These are phyloP conservation scores for Lethrus apterus DNA, from an alignment of 1,140 invertebrate genomes.

Conservation along the genomic window DNA sequence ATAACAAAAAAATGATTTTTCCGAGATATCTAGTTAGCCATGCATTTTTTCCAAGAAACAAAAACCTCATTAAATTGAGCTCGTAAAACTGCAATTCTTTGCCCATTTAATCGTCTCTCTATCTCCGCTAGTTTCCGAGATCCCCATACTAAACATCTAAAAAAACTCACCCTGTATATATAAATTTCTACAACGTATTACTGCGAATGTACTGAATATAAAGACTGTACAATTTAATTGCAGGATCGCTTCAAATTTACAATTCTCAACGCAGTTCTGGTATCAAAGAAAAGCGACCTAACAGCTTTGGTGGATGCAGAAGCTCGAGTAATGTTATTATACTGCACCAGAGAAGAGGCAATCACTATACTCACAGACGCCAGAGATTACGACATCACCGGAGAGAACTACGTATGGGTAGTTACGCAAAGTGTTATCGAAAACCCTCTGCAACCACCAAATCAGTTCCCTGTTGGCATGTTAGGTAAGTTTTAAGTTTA, in stretches of 20 bases:
- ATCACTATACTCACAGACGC: slow-evolving; percentile 75
- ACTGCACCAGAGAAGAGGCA: slow-evolving; percentile 82
- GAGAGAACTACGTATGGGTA: slow-evolving; percentile 94
- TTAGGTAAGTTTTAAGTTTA: slow-evolving; percentile 84
- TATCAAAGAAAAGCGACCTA: slow-evolving; percentile 57
- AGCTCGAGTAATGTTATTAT: slow-evolving; percentile 87
- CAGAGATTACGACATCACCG: slow-evolving; percentile 76
- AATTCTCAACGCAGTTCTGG: slow-evolving; percentile 74
- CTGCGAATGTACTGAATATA: no score
- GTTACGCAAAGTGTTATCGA: slow-evolving; percentile 91
- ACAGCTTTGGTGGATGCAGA: slow-evolving; percentile 80
- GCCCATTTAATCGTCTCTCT: no score
- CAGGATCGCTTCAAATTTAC: slow-evolving; percentile 85
- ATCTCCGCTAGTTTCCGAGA: no score
- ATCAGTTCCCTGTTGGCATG: slow-evolving; percentile 87
- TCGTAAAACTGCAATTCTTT: no score
- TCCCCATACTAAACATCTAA: no score
- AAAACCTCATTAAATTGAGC: no score
- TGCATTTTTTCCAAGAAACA: no score
- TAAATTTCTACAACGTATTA: no score
- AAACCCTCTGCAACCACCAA: slow-evolving; percentile 59
- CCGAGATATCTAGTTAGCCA: no score
- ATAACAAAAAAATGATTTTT: no score
- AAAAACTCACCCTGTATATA: no score
- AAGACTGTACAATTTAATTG: slow-evolving; percentile 24